Percentiles rank a stretch among this genome's conserved stretches.
phyloP scores from a whole-genome alignment of 2,888 invertebrate genomes.

The Drosophila cracens region DNA sequence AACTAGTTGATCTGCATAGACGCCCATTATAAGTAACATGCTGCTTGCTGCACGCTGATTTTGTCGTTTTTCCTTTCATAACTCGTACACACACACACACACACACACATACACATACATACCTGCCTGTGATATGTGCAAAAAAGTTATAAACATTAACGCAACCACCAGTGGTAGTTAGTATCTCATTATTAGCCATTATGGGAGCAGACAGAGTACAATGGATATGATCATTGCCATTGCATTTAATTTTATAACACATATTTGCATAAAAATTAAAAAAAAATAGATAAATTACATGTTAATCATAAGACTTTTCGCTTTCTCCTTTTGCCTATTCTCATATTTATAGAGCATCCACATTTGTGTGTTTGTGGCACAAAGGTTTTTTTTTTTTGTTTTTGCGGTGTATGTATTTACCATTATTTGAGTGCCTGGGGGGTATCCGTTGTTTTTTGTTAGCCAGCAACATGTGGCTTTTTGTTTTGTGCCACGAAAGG shows the following conservation, averaged over 20 bases:
- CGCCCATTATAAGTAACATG: conserved; percentile 62
- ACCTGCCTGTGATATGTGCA: conserved; percentile 17
- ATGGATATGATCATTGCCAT: conserved; percentile 66
- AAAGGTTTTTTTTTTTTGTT: conserved; percentile 36
- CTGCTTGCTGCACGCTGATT: conserved; percentile 22
- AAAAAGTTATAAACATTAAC: conserved; percentile 59
- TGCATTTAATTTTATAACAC: conserved; percentile 55
- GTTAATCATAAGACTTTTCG: conserved; percentile 38
- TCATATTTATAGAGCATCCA: background rate
- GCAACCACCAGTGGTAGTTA: conserved; percentile 49
- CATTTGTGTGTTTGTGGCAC: conserved; percentile 8
- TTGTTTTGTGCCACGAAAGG: conserved; percentile 37
- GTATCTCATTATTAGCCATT: conserved; percentile 63
- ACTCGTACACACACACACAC: conserved; percentile 31
- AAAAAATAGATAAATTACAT: conserved; percentile 31
- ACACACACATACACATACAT: conserved; percentile 7
- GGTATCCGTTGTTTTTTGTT: conserved; percentile 29
- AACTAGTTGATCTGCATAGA: conserved; percentile 63
- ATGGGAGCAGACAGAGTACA: conserved; percentile 23
- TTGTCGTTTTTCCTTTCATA: conserved; percentile 52
- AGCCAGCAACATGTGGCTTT: conserved; percentile 29
- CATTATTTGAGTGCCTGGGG: conserved; percentile 50
- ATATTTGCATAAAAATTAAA: conserved; percentile 10
- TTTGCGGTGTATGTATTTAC: conserved; percentile 7
- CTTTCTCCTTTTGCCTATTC: conserved; percentile 1